These are phyloP conservation scores for Leptocoma aspasia DNA, from an alignment of 2,113 vertebrate species.

Conservation along the genomic window DNA sequence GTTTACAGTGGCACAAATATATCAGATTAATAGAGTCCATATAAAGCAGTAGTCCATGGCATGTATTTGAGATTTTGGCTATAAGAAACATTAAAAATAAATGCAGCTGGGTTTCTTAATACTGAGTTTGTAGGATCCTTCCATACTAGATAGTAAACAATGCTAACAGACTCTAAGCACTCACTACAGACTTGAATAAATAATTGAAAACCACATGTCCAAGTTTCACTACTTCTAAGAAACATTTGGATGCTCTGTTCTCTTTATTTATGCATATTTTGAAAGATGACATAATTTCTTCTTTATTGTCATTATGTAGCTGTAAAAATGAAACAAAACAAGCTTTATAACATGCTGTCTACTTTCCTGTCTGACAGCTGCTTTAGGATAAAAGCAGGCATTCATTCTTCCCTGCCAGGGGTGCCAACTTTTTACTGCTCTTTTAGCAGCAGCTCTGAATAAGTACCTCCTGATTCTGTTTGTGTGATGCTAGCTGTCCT, in stretches of 20 bases:
- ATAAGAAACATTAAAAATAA: background rate
- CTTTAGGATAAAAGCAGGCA: background rate
- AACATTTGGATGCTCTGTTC: background rate
- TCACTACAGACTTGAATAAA: background rate
- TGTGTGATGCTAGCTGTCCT: background rate
- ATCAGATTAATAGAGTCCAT: background rate
- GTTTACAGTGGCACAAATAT: background rate
- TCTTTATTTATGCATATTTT: background rate
- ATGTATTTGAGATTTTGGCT: background rate
- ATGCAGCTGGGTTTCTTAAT: background rate
- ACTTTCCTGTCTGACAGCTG: background rate
- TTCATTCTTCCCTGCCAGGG: background rate
- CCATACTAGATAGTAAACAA: background rate
- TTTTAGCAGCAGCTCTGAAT: background rate
- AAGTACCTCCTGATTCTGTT: background rate
- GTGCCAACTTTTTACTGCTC: background rate
- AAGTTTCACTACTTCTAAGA: conserved; percentile 8
- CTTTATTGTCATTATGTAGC: background rate
- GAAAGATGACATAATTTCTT: background rate
- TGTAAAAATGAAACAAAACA: conserved; percentile 13
- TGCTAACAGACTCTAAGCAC: background rate
- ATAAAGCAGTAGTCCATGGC: background rate
- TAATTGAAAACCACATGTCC: background rate
- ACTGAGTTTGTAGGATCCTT: background rate
- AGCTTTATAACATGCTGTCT: background rate